phyloP scores from a whole-genome alignment of 2,888 invertebrate species.

The Dysmachus trigonus region DNA sequence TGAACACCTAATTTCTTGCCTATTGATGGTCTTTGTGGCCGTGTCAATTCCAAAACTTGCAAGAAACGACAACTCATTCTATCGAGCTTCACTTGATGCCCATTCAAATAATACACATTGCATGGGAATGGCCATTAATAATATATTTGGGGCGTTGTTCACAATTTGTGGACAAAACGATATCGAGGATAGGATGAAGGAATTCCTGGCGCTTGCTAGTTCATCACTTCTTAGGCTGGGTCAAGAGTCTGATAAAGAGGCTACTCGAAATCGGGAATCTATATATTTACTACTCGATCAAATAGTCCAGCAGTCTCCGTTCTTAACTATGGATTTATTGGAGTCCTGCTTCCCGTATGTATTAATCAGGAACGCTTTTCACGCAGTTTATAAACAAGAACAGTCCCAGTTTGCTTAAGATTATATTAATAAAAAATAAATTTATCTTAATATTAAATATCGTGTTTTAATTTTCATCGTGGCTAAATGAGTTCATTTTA shows the following conservation, averaged over 20 bases:
- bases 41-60: conserved; percentile 96
- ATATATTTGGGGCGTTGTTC: conserved; percentile 95
- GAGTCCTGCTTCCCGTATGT: conserved; percentile 99
- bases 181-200: conserved; percentile 97
- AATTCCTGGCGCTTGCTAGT: conserved; percentile 91
- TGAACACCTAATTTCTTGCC: conserved; percentile 91
- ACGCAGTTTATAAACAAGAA: conserved; percentile 92
- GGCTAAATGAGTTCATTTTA: too few species aligned
- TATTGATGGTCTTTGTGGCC: conserved; percentile 98
- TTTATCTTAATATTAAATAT: not conserved
- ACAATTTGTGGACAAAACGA: conserved; percentile 96
- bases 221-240: conserved; percentile 94
- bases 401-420: conserved; percentile 62
- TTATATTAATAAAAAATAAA: not conserved
- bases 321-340: conserved; percentile 96
- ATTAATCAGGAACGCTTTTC: conserved; percentile 96
- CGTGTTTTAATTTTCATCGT: not conserved
- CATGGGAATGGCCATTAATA: conserved; percentile 94
- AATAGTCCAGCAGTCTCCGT: conserved; percentile 98
- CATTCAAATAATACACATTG: conserved; percentile 99
- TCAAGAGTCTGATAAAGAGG: conserved; percentile 95
- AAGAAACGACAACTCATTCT: conserved; percentile 87
- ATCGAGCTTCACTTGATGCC: conserved; percentile 86
- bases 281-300: conserved; percentile 96
- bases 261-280: conserved; percentile 92